These are phyloP conservation scores for Agonopterix heracliana DNA, from an alignment of 2,888 invertebrate genomes.

Conservation along the genomic window DNA sequence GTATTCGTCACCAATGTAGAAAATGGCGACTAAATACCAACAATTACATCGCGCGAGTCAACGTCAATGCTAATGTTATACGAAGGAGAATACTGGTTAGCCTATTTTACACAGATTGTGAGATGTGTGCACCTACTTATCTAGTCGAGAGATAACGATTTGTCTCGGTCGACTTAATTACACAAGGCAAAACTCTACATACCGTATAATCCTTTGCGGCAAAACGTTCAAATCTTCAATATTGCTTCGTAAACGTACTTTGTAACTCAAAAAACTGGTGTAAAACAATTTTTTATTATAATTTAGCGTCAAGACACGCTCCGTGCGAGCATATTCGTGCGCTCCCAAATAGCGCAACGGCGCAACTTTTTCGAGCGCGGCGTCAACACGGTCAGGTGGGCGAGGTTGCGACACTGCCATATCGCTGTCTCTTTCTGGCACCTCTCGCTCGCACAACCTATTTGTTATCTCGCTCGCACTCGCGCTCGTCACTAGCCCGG, in stretches of 20 bases:
- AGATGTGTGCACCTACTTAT: conserved; percentile 42
- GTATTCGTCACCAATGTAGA: conserved; percentile 74
- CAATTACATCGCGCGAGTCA: conserved; percentile 59
- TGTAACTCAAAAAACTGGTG: conserved; percentile 44
- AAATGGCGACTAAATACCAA: conserved; percentile 76
- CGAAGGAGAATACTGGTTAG: conserved; percentile 30
- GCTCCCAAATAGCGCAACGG: conserved; percentile 75
- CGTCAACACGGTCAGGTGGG: conserved; percentile 77
- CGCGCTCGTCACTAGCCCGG: conserved; percentile 27
- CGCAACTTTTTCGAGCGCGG: conserved; percentile 76
- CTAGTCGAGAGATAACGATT: conserved; percentile 45
- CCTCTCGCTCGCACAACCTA: conserved; percentile 32
- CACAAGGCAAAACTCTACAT: conserved; percentile 38
- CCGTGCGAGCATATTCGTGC: conserved; percentile 68
- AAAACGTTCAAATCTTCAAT: conserved; percentile 32
- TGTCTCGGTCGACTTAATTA: conserved; percentile 26
- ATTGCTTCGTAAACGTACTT: conserved; percentile 26
- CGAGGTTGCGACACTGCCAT: conserved; percentile 76
- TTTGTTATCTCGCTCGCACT: conserved; percentile 52
- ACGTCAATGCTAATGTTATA: conserved; percentile 42
- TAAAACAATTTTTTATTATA: conserved; percentile 54
- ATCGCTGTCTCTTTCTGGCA: conserved; percentile 41
- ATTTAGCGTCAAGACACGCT: conserved; percentile 62
- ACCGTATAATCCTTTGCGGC: conserved; percentile 37
- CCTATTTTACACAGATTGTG: conserved; percentile 21